phyloP scores from a whole-genome alignment of 1,140 invertebrate genomes.

The Gyrodactylus salaris region DNA sequence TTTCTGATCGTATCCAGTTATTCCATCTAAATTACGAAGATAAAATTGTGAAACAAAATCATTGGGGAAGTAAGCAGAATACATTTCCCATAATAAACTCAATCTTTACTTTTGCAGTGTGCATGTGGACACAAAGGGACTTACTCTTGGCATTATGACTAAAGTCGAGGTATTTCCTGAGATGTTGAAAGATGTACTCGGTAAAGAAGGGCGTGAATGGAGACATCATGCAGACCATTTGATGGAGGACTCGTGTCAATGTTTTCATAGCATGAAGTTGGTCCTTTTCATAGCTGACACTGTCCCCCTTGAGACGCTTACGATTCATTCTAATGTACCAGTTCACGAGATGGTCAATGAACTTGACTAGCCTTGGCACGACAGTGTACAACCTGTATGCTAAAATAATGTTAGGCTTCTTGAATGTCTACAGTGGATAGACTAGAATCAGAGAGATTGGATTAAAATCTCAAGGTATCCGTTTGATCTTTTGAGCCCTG shows the following conservation, averaged over 20 bases:
- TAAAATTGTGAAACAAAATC: conserved; percentile 4
- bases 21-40: conserved; percentile 5
- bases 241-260: background rate
- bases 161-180: conserved; percentile 24
- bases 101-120: background rate
- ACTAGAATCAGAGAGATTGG: background rate
- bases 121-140: background rate
- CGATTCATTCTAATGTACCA: conserved; percentile 94
- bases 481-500: conserved; percentile 92
- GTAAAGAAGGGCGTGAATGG: conserved; percentile 87
- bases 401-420: conserved; percentile 48
- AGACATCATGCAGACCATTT: conserved; percentile 22
- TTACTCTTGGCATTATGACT: conserved; percentile 7
- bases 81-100: too few species aligned
- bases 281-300: background rate
- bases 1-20: conserved; percentile 7
- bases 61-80: too few species aligned
- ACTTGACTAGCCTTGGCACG: conserved; percentile 58
- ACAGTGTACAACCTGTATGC: conserved; percentile 76
- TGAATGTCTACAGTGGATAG: background rate
- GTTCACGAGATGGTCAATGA: conserved; percentile 83
- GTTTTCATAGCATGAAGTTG: conserved; percentile 3
- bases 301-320: conserved; percentile 35
- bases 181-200: conserved; percentile 67
- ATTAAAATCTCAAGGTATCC: conserved; percentile 51